These are phyloP conservation scores for Luffia ferchaultella DNA, from an alignment of 2,888 invertebrate genomes.

Conservation along the genomic window DNA sequence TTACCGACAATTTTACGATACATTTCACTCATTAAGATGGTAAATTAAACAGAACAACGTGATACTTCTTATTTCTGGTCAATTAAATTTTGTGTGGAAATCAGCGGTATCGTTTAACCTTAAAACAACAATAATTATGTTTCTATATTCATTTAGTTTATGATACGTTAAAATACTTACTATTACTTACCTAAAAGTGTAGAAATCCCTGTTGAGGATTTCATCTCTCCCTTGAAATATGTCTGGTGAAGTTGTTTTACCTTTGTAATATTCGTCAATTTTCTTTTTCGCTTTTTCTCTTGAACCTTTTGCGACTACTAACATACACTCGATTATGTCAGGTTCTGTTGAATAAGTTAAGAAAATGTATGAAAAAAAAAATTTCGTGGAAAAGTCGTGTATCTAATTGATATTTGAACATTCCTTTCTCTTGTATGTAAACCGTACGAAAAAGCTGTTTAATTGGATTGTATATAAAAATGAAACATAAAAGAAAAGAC, in stretches of 20 bases:
- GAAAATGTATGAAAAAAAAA: not conserved
- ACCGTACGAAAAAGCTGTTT: not conserved
- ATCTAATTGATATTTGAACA: not conserved
- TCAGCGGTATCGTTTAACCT: not conserved
- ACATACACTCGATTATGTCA: constrained; percentile 30
- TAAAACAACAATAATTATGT: not conserved
- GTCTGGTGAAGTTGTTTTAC: constrained; percentile 33
- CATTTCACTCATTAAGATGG: not conserved
- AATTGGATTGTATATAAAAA: not conserved
- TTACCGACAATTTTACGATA: not conserved
- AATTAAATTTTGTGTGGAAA: too few species aligned
- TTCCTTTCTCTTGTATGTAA: not conserved
- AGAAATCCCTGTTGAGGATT: constrained; percentile 27
- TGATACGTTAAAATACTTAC: not conserved
- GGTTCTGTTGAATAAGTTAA: constrained; percentile 23
- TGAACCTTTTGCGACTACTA: constrained; percentile 40
- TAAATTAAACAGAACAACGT: not conserved
- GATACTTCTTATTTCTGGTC: too few species aligned
- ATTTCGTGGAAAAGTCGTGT: not conserved
- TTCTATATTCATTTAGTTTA: not conserved
- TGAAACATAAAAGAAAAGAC: not conserved
- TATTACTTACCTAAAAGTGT: constrained; percentile 36
- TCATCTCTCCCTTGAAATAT: constrained; percentile 33
- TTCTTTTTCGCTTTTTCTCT: constrained; percentile 38
- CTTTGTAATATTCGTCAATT: constrained; percentile 40